phyloP scores from a whole-genome alignment of 2,797 vertebrate genomes.

The Numenius phaeopus region DNA sequence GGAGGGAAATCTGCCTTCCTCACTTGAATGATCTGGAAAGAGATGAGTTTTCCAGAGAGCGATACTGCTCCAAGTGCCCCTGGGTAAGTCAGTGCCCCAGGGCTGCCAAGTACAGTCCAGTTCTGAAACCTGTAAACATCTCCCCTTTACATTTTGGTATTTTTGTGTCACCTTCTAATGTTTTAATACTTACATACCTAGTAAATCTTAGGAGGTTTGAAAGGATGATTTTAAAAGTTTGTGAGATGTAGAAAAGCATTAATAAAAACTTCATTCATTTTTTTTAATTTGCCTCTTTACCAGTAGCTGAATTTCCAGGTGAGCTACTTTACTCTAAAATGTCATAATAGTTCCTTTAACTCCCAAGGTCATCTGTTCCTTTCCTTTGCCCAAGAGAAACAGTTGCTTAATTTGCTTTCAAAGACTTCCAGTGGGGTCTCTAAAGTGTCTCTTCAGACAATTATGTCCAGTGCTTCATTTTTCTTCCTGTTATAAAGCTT shows the following conservation, averaged over 20 bases:
- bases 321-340: conserved; percentile 1
- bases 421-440: not conserved
- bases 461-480: not conserved
- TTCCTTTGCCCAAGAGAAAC: not conserved
- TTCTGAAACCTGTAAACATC: not conserved
- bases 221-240: not conserved
- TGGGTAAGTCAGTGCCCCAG: not conserved
- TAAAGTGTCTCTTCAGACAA: not conserved
- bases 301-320: not conserved
- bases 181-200: not conserved
- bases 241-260: not conserved
- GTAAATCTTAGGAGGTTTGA: not conserved
- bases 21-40: not conserved
- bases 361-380: not conserved
- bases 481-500: not conserved
- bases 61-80: not conserved
- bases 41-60: not conserved
- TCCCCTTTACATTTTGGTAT: not conserved
- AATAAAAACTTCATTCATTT: not conserved
- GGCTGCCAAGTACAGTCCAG: not conserved
- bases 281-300: not conserved
- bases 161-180: not conserved
- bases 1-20: not conserved
- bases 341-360: not conserved
- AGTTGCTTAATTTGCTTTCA: conserved; percentile 8